phyloP scores from a whole-genome alignment of 2,888 invertebrate species.

The Adineta ricciae region DNA sequence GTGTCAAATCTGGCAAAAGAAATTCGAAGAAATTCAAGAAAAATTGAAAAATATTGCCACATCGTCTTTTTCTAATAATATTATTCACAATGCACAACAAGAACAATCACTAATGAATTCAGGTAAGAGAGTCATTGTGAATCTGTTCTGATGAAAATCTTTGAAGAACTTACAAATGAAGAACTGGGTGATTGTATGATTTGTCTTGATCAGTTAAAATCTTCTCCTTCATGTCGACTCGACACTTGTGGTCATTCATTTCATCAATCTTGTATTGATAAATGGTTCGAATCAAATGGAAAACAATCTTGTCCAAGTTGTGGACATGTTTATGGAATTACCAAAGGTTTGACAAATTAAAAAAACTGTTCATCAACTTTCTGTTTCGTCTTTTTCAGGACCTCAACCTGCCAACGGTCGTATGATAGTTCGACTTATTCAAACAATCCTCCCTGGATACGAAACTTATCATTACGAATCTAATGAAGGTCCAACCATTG shows the following conservation, averaged over 20 bases:
- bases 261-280: slow-evolving; percentile 20
- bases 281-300: background rate
- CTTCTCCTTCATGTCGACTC: background rate
- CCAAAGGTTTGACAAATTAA: background rate
- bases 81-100: background rate
- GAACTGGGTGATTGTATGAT: background rate
- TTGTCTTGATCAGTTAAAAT: background rate
- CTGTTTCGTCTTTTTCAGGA: background rate
- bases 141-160: no score
- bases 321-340: slow-evolving; percentile 14
- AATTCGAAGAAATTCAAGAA: background rate
- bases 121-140: no score
- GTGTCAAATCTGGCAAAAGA: background rate
- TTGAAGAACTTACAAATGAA: background rate
- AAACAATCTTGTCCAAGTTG: slow-evolving; percentile 22
- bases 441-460: background rate
- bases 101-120: background rate
- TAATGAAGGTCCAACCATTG: slow-evolving; percentile 34
- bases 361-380: background rate
- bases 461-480: background rate
- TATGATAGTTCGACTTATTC: background rate
- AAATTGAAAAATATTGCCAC: no score
- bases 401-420: slow-evolving; percentile 13
- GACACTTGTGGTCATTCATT: slow-evolving; percentile 15
- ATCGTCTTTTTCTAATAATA: no score